Evolutionary conservation across 2,113 vertebrate genomes (phyloP), one percentile per base, ranked within the genome.

Genomic region (Chrysochloris asiatica): DNA sequence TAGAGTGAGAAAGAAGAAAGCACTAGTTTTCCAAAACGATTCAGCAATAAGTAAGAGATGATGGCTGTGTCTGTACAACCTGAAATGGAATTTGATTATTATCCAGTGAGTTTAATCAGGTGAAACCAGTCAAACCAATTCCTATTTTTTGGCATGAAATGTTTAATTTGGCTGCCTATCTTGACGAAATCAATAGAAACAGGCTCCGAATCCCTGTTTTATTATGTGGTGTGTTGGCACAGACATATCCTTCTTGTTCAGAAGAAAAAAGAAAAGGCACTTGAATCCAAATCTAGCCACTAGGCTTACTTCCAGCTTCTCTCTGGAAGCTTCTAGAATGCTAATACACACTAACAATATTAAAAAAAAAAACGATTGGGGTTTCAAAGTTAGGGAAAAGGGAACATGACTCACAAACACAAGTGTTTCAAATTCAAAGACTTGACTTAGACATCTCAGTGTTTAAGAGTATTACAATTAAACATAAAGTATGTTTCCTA

Each of bases 61-160:
- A 45, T 38, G 43, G 47, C 10, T 80, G 24, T 5, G 17, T n/a
- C 67, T 80, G 92, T 36, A 90, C 75, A 94, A 81, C 22, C 38
- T 78, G 77, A 83, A 71, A 80, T 59, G 83, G 38, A 48, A 45
- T 67, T 78, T 93, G 89, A 92, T 93, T 86, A 78, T 79, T 88
- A 80, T 59, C 79, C 83, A 73, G 79, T 86, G 33, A 86, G 43
- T 90, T 82, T 72, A 80, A 82, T 94, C 45, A 84, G 85, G 82
- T 16, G 14, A 69, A 91, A 30, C 56, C 63, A 89, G 83, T 71
- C 73, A 93, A 95, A 28, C n/a, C 67, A 90, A 94, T 61, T 92
- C 88, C 92, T 95, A 54, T 88, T 93, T 94, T 56, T 75, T 94
- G 93, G 93, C 88, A 83, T 93, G 77, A 96, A 92, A 59, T 83